Conservation (phyloP, 2,113 vertebrate genomes). For the Nothoprocta pentlandii region DNA sequence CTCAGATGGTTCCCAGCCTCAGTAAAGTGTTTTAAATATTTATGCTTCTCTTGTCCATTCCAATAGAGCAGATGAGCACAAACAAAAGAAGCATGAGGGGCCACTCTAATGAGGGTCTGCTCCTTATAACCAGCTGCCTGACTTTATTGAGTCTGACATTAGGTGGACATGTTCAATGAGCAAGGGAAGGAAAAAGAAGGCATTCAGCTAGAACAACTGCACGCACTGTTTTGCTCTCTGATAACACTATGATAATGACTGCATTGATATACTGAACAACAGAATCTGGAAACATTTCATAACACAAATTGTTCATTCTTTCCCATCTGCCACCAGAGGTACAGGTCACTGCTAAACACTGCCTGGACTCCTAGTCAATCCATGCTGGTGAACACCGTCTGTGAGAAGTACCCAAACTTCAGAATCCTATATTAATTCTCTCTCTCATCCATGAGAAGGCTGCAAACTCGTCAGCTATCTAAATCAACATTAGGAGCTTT, state of each 20-base stretch:
- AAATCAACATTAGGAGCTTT: background rate
- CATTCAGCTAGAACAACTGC: background rate
- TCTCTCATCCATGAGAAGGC: background rate
- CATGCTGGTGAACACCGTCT: background rate
- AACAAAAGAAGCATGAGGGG: constrained; percentile 40
- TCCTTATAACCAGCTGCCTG: constrained; percentile 8
- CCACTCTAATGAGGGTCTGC: constrained; percentile 48
- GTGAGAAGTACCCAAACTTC: background rate
- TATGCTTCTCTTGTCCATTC: constrained; percentile 13
- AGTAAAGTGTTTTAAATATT: constrained; percentile 51
- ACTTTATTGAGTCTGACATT: constrained; percentile 18
- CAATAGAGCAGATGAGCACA: constrained; percentile 44
- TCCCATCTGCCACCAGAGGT: background rate
- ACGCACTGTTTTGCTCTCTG: background rate
- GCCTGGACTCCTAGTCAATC: background rate
- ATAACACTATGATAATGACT: background rate
- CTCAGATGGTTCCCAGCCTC: background rate
- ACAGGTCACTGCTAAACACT: background rate
- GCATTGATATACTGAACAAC: background rate
- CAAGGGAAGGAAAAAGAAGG: background rate
- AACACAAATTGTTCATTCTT: background rate
- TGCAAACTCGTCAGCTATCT: background rate
- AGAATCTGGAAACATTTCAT: background rate
- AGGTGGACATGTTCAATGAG: background rate
- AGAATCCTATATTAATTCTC: background rate